Evolutionary conservation across 1,140 invertebrate genomes (phyloP).

Genomic region (Danaus plexippus): DNA sequence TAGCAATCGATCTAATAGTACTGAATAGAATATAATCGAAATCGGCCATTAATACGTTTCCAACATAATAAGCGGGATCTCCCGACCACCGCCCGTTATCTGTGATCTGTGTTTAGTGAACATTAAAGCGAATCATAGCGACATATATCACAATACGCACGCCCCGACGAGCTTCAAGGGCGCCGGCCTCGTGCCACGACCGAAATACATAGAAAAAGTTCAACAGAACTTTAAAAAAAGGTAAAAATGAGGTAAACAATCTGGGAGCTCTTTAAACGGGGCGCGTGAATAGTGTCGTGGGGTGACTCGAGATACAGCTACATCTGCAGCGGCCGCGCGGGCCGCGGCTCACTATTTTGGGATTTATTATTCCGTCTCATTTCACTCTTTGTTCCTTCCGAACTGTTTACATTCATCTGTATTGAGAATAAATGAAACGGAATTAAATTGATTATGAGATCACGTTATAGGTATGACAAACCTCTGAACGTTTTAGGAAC

Average conservation of each 20-base stretch:
- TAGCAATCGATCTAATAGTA: too few species aligned
- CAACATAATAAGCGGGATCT: too few species aligned
- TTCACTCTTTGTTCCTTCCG: too few species aligned
- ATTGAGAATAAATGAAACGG: too few species aligned
- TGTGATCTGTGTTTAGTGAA: conserved; percentile 58
- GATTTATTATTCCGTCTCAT: conserved; percentile 8
- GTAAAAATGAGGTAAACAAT: conserved; percentile 70
- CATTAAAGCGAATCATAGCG: conserved; percentile 57
- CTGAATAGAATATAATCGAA: too few species aligned
- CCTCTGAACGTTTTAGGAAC: too few species aligned
- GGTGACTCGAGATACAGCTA: conserved; percentile 41
- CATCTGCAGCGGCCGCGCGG: conserved; percentile 38
- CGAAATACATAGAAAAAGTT: conserved; percentile 61
- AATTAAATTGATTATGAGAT: too few species aligned
- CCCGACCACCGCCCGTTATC: conserved; percentile 14
- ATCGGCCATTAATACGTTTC: too few species aligned
- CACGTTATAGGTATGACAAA: too few species aligned
- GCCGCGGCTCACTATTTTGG: conserved; percentile 22
- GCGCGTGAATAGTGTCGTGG: conserved; percentile 43
- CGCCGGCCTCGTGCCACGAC: conserved; percentile 49
- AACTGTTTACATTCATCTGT: too few species aligned
- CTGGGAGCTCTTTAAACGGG: conserved; percentile 50
- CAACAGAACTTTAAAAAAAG: conserved; percentile 62
- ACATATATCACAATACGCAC: conserved; percentile 47
- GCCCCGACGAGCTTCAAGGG: conserved; percentile 55